Base-by-base conservation (phyloP, 2,888 invertebrate genomes). In the Melitaea athalia region DNA sequence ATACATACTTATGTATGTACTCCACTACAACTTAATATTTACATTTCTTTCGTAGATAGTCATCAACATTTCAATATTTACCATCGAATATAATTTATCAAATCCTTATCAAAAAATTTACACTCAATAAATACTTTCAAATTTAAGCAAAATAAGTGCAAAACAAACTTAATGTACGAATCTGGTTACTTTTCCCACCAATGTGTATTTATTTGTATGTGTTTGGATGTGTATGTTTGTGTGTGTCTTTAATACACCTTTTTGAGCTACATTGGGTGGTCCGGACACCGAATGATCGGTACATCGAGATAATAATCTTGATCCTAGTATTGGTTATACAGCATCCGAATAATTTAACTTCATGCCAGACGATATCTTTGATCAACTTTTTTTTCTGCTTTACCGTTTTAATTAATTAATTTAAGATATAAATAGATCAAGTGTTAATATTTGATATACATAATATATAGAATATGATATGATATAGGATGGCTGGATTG, bases 251-350 rank as follows among this genome's bases (percentile, higher is more conserved):
- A 17, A 24, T 52, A 52, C 10, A 52, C 52, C 52, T 42, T 15
- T 5, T n/a, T 8, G 15, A 15, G 5, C 52, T 11, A 17, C 64
- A 43, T 64, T 33, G 61, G 24, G 68, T 65, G 64, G 68, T 73
- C 72, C 50, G 42, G 69, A 68, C 62, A 57, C 53, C 64, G 67
- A 69, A 59, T 67, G 68, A 69, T 73, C 69, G 69, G 68, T 70
- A 68, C 65, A 68, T 67, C 64, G 53, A 72, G 72, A 72, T 71
- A 64, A 33, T 66, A 55, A 69, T 71, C 63, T 67, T 55, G 71
- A 71, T 68, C 71, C 59, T 66, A 68, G 24, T 62, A 45, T 63
- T 65, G 55, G 67, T 71, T 69, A 63, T 31, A 60, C 62, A 68
- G 47, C 42, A 69, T 71, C 67, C 66, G 64, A 73, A 73, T 72